Conservation (phyloP, 2,113 vertebrate species). For the Planiliza haematocheilus region DNA sequence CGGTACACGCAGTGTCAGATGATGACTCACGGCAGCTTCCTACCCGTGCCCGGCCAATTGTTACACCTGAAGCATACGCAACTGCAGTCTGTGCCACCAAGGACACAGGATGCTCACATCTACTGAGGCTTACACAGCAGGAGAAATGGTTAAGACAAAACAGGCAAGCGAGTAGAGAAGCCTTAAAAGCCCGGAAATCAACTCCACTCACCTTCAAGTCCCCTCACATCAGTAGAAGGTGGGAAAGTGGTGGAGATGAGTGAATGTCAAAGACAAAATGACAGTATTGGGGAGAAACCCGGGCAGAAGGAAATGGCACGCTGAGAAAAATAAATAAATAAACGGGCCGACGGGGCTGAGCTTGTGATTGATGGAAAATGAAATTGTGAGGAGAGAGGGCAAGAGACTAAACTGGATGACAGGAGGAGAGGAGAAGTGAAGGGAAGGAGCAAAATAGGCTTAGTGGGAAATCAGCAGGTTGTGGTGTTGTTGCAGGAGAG, state of each 20-base stretch:
- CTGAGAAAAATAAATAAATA: constrained; percentile 1
- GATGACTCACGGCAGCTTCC: constrained; percentile 65
- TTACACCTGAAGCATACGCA: constrained; percentile 65
- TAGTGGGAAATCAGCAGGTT: constrained; percentile 74
- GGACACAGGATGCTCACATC: constrained; percentile 53
- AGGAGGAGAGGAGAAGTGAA: constrained; percentile 45
- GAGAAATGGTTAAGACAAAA: constrained; percentile 8
- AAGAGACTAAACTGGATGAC: constrained; percentile 49
- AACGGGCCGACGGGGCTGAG: neutral
- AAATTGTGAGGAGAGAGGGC: constrained; percentile 29
- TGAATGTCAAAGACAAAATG: constrained; percentile 55
- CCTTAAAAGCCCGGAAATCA: constrained; percentile 41
- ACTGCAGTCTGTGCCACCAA: constrained; percentile 53
- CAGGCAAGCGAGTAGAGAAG: neutral
- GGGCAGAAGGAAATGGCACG: neutral
- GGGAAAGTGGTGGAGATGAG: constrained; percentile 47
- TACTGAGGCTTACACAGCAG: constrained; percentile 35
- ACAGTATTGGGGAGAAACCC: constrained; percentile 5
- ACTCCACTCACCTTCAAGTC: constrained; percentile 76
- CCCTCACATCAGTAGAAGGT: constrained; percentile 52
- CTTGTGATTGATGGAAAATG: constrained; percentile 39
- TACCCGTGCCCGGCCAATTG: constrained; percentile 34
- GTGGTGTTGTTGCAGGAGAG: constrained; percentile 68
- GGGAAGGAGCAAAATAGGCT: constrained; percentile 35
- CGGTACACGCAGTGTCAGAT: constrained; percentile 49